A percentile compares a stretch with the other conserved stretches of the same genome.
Conservation (phyloP, 2,797 vertebrate genomes). For the Atherinosoma microstoma region DNA sequence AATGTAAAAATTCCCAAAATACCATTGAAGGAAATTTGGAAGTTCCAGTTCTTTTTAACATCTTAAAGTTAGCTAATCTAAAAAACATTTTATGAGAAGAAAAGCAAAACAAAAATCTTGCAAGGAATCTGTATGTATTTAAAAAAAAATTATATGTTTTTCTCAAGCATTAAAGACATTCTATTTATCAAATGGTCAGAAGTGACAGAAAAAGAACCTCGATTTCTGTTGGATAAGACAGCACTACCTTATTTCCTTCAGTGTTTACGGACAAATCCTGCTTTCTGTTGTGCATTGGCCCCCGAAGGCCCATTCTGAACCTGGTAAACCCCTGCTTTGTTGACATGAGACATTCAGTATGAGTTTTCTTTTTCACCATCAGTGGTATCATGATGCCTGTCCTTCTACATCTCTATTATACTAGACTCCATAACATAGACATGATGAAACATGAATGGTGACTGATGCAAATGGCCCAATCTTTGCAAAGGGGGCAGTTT, state of each 20-base stretch:
- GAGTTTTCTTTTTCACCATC: not conserved
- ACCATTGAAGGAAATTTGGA: no score
- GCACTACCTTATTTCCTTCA: not conserved
- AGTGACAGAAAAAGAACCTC: not conserved
- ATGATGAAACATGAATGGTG: not conserved
- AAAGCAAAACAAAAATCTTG: no score
- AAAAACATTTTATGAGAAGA: no score
- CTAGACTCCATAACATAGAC: not conserved
- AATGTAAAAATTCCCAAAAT: no score
- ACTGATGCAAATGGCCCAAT: slow-evolving; percentile 26
- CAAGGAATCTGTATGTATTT: no score
- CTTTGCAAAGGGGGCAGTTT: slow-evolving; percentile 14
- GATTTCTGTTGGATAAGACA: not conserved
- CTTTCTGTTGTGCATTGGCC: not conserved
- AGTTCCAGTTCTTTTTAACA: no score
- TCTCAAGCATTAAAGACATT: no score
- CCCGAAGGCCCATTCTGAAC: not conserved
- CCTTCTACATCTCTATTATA: not conserved
- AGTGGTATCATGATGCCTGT: not conserved
- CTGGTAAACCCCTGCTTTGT: not conserved
- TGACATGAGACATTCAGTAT: not conserved
- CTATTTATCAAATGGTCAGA: slow-evolving; percentile 3
- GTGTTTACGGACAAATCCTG: not conserved
- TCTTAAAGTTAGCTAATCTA: no score
- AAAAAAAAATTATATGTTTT: no score